Percentiles rank a stretch among this genome's conserved stretches.
phyloP scores from a whole-genome alignment of 2,113 vertebrate species.

The Dissostichus mawsoni region DNA sequence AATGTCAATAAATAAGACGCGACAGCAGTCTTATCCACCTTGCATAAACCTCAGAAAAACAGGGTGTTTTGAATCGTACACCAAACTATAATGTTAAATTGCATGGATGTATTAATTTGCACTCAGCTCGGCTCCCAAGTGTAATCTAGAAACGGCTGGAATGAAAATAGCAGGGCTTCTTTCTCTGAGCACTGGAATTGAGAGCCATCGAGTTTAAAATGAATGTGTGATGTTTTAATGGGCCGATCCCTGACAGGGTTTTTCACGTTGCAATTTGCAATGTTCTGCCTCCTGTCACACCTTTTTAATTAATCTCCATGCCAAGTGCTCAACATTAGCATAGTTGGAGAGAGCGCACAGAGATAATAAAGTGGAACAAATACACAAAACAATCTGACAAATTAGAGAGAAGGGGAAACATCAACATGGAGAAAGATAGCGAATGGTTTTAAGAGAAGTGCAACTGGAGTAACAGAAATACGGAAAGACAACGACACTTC shows the following conservation, averaged over 20 bases:
- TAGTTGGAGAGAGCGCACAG: not conserved
- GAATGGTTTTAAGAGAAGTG: not conserved
- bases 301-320: slow-evolving; percentile 24
- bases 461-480: not conserved
- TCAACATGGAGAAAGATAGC: not conserved
- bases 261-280: slow-evolving; percentile 24
- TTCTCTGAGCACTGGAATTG: not conserved
- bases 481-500: not conserved
- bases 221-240: slow-evolving; percentile 5
- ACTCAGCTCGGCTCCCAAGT: slow-evolving; percentile 13
- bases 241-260: slow-evolving; percentile 21
- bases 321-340: slow-evolving; percentile 15
- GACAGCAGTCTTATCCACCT: not conserved
- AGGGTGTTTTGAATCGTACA: not conserved
- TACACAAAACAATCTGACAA: not conserved
- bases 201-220: slow-evolving; percentile 10
- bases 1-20: not conserved
- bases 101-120: not conserved
- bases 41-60: not conserved
- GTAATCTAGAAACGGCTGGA: slow-evolving; percentile 9
- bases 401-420: not conserved
- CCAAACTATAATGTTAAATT: not conserved
- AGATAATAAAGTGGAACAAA: not conserved
- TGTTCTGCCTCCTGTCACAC: slow-evolving; percentile 3
- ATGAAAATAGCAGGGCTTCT: slow-evolving; percentile 29